Evolutionary conservation across 2,888 invertebrate species (phyloP).

Genomic region (Andrena haemorrhoa): DNA sequence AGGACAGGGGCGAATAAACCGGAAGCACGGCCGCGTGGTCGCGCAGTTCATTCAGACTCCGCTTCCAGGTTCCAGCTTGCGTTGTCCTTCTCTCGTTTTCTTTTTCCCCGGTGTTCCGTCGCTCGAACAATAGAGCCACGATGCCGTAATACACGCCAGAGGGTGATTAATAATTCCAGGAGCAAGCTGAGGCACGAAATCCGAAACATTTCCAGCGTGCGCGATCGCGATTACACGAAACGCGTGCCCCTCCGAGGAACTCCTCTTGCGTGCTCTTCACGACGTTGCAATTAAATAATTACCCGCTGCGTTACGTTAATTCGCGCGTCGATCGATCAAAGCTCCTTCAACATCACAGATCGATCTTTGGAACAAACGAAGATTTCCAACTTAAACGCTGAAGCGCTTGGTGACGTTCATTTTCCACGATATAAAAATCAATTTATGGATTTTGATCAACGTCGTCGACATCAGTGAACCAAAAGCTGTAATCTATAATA

Average conservation of each 20-base stretch:
- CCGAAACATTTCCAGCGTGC: slow-evolving; percentile 65
- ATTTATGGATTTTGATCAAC: not conserved
- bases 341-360: too few relatives aligned
- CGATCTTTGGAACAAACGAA: too few relatives aligned
- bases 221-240: slow-evolving; percentile 44
- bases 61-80: slow-evolving; percentile 67
- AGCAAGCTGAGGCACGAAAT: slow-evolving; percentile 61
- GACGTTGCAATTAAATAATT: slow-evolving; percentile 6
- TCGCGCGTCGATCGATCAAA: not conserved
- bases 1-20: slow-evolving; percentile 65
- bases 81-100: slow-evolving; percentile 30
- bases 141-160: slow-evolving; percentile 67
- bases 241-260: slow-evolving; percentile 14
- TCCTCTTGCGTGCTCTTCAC: not conserved
- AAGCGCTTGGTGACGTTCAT: too few relatives aligned
- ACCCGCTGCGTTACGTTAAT: not conserved
- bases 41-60: slow-evolving; percentile 75
- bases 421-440: too few relatives aligned
- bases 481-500: too few relatives aligned
- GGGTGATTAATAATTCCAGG: slow-evolving; percentile 72
- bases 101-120: slow-evolving; percentile 31
- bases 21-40: slow-evolving; percentile 77
- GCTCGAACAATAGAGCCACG: slow-evolving; percentile 66
- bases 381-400: too few relatives aligned
- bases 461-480: not conserved